Conservation (phyloP, 1,140 invertebrate genomes). For the Myzus persicae region DNA sequence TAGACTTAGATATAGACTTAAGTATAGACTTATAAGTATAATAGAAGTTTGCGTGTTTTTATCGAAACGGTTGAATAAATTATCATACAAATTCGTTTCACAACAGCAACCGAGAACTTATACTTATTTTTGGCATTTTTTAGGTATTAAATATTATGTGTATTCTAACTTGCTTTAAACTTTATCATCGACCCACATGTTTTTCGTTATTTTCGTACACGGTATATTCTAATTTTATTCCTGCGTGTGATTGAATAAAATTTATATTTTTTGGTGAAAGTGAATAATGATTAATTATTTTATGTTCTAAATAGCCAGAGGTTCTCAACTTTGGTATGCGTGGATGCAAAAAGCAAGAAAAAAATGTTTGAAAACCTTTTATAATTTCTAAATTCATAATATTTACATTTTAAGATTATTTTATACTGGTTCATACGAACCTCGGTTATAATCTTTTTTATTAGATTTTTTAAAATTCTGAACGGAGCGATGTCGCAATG, state of each 20-base stretch:
- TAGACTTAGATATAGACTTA: too few species aligned
- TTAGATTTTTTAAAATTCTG: background rate
- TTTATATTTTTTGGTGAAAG: background rate
- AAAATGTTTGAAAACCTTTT: background rate
- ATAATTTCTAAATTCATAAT: background rate
- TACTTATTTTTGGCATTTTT: background rate
- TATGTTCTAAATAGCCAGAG: background rate
- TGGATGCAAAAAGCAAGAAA: too few species aligned
- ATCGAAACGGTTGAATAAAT: background rate
- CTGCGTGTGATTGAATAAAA: background rate
- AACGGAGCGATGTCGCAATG: too few species aligned
- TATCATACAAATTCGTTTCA: background rate
- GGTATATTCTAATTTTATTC: background rate
- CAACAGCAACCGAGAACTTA: background rate
- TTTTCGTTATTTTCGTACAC: background rate
- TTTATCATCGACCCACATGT: background rate
- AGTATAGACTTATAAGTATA: background rate
- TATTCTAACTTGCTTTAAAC: background rate
- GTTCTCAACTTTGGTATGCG: background rate
- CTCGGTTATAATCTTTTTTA: background rate
- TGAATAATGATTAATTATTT: background rate
- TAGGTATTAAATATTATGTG: too few species aligned
- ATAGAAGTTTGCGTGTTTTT: background rate
- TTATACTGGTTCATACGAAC: background rate
- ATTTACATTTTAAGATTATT: background rate